Conservation (phyloP, 2,797 vertebrate species). For the Linurgus olivaceus region DNA sequence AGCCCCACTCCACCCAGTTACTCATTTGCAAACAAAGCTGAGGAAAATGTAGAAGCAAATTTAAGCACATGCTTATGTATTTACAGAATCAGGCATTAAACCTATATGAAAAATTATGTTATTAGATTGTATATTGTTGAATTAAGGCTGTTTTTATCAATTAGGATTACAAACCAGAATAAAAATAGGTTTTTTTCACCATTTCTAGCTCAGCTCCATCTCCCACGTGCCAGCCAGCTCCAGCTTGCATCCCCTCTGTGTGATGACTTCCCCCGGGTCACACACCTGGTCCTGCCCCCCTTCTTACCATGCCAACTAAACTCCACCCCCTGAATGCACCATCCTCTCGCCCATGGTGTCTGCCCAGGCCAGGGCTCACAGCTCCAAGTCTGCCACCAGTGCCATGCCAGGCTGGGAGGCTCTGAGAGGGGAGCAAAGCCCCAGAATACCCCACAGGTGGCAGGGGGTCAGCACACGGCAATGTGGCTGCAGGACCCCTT, state of each 20-base stretch:
- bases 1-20: neutral
- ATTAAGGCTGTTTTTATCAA: neutral
- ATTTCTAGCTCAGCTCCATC: neutral
- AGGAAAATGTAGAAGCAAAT: neutral
- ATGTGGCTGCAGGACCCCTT: neutral
- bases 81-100: neutral
- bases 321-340: neutral
- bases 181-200: accelerated
- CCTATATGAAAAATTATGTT: neutral
- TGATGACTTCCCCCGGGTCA: neutral
- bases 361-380: neutral
- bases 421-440: neutral
- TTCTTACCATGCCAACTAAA: neutral
- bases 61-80: neutral
- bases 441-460: neutral
- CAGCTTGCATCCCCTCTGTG: neutral
- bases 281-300: neutral
- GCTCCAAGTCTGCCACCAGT: neutral
- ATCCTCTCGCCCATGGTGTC: neutral
- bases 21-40: neutral
- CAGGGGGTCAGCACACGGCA: neutral
- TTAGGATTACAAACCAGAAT: neutral
- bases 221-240: neutral
- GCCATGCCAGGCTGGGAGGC: neutral
- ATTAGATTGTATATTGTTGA: neutral